These are phyloP conservation scores for Diplazon laetatorius DNA, from an alignment of 2,888 invertebrate genomes.

Conservation along the genomic window DNA sequence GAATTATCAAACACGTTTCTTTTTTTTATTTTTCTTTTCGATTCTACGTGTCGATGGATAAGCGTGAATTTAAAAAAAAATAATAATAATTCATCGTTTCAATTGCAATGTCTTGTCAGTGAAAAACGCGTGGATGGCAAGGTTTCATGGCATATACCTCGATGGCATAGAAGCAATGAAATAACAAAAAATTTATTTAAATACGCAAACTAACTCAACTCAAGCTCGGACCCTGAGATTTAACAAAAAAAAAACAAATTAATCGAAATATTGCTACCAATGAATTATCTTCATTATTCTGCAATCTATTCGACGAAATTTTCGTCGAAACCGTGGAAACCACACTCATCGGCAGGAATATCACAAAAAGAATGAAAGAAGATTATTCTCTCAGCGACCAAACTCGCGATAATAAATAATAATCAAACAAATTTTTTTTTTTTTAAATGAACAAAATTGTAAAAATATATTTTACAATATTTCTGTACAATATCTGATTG, in stretches of 20 bases:
- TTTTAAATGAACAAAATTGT: slow-evolving; percentile 69
- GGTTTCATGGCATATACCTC: slow-evolving; percentile 79
- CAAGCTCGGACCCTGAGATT: neutral
- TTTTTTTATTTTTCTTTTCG: neutral
- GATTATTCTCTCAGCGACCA: slow-evolving; percentile 22
- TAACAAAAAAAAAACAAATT: neutral
- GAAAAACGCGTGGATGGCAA: slow-evolving; percentile 76
- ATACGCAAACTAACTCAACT: slow-evolving; percentile 4
- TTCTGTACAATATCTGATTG: slow-evolving; percentile 76
- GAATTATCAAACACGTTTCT: neutral
- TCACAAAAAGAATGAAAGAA: slow-evolving; percentile 19
- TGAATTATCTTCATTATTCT: neutral
- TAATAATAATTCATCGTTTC: no score
- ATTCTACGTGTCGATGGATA: neutral
- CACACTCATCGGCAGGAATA: slow-evolving; percentile 19
- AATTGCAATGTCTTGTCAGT: slow-evolving; percentile 58
- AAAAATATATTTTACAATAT: slow-evolving; percentile 80
- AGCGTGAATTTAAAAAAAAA: neutral
- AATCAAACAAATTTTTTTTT: slow-evolving; percentile 47
- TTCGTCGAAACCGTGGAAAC: neutral
- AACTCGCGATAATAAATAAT: slow-evolving; percentile 72
- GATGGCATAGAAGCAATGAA: slow-evolving; percentile 65
- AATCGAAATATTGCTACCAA: neutral
- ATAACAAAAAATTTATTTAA: slow-evolving; percentile 19
- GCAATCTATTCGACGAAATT: neutral